Evolutionary conservation across 2,797 vertebrate genomes (phyloP).

Genomic region (Galago senegalensis): DNA sequence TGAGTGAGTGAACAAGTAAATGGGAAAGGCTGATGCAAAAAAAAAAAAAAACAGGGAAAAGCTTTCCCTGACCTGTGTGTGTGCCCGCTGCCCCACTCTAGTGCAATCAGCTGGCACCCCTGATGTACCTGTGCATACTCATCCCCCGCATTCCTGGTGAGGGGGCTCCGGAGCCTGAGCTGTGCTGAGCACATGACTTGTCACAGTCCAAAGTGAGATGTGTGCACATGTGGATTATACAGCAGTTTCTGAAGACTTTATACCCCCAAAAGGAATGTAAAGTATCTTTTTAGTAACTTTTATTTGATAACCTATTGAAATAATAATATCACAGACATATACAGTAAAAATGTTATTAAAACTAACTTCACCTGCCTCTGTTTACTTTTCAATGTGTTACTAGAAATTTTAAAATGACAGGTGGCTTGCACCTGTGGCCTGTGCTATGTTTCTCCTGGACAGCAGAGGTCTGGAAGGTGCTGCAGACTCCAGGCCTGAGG

Average conservation of each 20-base stretch:
- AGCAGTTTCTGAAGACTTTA: not conserved
- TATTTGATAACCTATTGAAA: not conserved
- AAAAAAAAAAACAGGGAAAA: too few species aligned
- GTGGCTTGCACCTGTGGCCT: not conserved
- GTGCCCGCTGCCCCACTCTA: not conserved
- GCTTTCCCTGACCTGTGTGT: accelerated
- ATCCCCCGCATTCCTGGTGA: not conserved
- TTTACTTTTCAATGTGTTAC: not conserved
- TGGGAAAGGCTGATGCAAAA: not conserved
- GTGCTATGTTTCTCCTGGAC: not conserved
- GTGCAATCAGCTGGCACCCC: not conserved
- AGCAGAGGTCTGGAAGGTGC: not conserved
- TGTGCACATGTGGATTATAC: too few species aligned
- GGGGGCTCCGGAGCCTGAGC: not conserved
- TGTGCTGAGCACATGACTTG: too few species aligned
- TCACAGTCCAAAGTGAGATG: not conserved
- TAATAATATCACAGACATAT: not conserved
- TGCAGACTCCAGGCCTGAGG: not conserved
- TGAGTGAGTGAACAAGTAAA: not conserved
- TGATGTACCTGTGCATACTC: not conserved
- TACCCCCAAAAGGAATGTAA: not conserved
- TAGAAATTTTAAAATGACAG: not conserved
- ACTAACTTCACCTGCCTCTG: not conserved
- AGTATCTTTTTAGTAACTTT: not conserved
- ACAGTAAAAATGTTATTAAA: not conserved